A percentile compares a stretch with the other conserved stretches of the same genome.
These are phyloP conservation scores for Rana temporaria DNA, from an alignment of 2,113 vertebrate species.

Conservation along the genomic window DNA sequence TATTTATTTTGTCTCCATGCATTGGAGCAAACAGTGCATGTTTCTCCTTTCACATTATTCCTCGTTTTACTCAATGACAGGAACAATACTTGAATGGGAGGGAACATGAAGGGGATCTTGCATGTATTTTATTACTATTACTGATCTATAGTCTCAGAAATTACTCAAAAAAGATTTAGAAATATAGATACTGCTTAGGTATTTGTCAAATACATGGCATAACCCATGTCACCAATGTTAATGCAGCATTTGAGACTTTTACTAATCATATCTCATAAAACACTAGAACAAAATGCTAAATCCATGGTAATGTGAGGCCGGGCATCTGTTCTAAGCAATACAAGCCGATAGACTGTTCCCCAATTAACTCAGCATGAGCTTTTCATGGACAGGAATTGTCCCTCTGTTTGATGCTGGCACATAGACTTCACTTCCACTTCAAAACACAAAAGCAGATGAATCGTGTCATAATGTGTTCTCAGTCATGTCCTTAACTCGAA, in stretches of 20 bases:
- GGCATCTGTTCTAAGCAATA: slow-evolving; percentile 51
- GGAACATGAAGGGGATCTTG: too few relatives aligned
- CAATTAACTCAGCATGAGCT: slow-evolving; percentile 42
- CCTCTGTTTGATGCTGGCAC: slow-evolving; percentile 20
- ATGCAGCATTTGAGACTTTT: slow-evolving; percentile 39
- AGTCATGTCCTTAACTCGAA: neutral
- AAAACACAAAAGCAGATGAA: slow-evolving; percentile 22
- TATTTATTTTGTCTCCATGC: too few relatives aligned
- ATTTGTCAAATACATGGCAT: too few relatives aligned
- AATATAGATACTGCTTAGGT: too few relatives aligned
- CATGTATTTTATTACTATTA: too few relatives aligned
- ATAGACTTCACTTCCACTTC: slow-evolving; percentile 35
- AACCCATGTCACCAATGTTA: neutral
- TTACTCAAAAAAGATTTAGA: too few relatives aligned
- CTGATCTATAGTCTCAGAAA: too few relatives aligned
- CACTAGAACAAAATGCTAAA: slow-evolving; percentile 32
- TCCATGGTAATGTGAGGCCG: slow-evolving; percentile 36
- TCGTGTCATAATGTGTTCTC: neutral
- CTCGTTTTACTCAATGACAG: too few relatives aligned
- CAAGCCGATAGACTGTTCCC: slow-evolving; percentile 33
- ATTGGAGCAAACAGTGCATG: too few relatives aligned
- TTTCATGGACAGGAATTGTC: slow-evolving; percentile 25
- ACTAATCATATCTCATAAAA: slow-evolving; percentile 40
- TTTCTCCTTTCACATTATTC: too few relatives aligned
- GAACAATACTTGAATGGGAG: too few relatives aligned